A percentile compares a stretch with the other conserved stretches of the same genome.
Evolutionary conservation across 2,113 vertebrate genomes (phyloP).

Genomic region (Cyanistes caeruleus): DNA sequence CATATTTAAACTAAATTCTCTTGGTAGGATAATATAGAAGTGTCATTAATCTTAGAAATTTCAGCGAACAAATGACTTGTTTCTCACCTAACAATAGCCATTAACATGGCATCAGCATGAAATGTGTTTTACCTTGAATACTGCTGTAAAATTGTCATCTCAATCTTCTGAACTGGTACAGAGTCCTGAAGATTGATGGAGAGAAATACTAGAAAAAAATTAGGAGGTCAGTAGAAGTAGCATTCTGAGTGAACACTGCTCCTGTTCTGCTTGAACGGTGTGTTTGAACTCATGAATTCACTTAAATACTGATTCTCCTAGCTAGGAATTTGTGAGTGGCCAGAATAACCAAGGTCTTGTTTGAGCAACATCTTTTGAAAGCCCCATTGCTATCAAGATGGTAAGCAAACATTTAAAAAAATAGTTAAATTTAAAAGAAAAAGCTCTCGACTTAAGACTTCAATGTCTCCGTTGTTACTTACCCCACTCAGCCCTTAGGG

Average conservation of each 20-base stretch:
- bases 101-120: not conserved
- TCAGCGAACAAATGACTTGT: not conserved
- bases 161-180: not conserved
- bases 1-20: slow-evolving; percentile 29
- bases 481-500: not conserved
- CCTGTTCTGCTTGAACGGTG: not conserved
- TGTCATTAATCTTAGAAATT: not conserved
- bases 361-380: not conserved
- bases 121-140: not conserved
- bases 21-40: not conserved
- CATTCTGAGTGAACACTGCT: not conserved
- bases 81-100: not conserved
- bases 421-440: not conserved
- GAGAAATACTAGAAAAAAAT: not conserved
- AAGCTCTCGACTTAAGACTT: not conserved
- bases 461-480: not conserved
- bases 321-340: not conserved
- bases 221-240: not conserved
- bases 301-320: not conserved
- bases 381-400: not conserved
- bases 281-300: not conserved
- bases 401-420: not conserved
- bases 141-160: not conserved
- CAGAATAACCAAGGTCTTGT: not conserved
- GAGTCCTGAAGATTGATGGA: not conserved